Base-by-base conservation (phyloP, 2,113 vertebrate genomes). In the Nesoenas mayeri region DNA sequence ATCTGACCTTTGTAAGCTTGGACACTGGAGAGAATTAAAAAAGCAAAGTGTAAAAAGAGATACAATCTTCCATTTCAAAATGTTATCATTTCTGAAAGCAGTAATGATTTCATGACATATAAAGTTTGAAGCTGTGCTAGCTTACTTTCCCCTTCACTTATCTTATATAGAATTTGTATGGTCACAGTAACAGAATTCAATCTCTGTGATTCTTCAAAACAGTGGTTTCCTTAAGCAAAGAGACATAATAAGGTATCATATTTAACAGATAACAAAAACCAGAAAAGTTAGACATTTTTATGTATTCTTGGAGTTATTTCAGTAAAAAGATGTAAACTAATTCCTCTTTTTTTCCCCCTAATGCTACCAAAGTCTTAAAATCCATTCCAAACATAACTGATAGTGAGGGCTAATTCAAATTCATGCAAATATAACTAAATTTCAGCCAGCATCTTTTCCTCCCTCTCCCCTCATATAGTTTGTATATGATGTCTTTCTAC, bases 1-100 rank as follows among this genome's bases (percentile, higher is more conserved):
- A 96, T 85, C 87, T 98, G 93, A 98, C 97, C 97, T 98, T 98
- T 98, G 93, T 96, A 97, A 96, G 95, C 84, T 95, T 93, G 75
- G 74, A 96, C 72, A 88, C 28, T 87, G 67, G 67, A 66, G 91
- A 96, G 75, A 95, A 94, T 79, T 95, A 24, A 65, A 95, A 93
- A 81, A 95, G 38, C n/a, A 91, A 94, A 95, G 89, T 91, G 87
- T 89, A 91, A 95, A 96, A 91, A 88, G 91, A 97, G 85, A 96
- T 92, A 79, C 18, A 80, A 92, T 92, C 94, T 96, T 97, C 79
- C 79, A 26, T 95, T 98, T 97, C 66, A 91, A 96, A 96, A 93
- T 81, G 48, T 58, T 96, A 71, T 56, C 14, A 38, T 91, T 92
- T 91, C 73, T 91, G 91, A 90, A 95, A 97, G 85, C 72, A 92